Percentiles rank a stretch among this genome's conserved stretches.
These are phyloP conservation scores for Sebastes matsubarae DNA, from an alignment of 2,797 vertebrate genomes.

Conservation along the genomic window DNA sequence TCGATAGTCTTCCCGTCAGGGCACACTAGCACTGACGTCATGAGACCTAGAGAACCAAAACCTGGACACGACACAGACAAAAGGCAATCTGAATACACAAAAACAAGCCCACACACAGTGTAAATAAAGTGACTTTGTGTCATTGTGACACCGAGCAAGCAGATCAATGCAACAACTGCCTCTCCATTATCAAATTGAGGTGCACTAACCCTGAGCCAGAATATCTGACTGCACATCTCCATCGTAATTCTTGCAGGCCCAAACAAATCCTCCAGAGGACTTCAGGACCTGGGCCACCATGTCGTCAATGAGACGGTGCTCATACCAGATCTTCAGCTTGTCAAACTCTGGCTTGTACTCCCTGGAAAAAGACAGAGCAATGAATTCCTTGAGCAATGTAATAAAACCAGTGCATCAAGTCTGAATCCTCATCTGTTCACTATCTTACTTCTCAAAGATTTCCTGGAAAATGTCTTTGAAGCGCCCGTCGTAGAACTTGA, in stretches of 20 bases:
- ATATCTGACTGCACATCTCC: constrained; percentile 98
- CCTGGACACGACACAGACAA: constrained; percentile 75
- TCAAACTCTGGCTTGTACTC: constrained; percentile 93
- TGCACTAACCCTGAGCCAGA: constrained; percentile 90
- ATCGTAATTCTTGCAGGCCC: constrained; percentile 98
- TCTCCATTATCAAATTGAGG: not conserved
- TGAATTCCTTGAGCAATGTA: not conserved
- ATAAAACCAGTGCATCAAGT: not conserved
- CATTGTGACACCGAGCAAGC: too few species aligned
- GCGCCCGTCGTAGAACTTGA: constrained; percentile 94
- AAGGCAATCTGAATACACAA: not conserved
- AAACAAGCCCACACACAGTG: not conserved
- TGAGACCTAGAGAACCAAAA: constrained; percentile 95
- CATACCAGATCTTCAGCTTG: constrained; percentile 97
- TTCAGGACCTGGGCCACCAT: constrained; percentile 98
- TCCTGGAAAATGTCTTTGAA: constrained; percentile 99
- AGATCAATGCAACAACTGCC: not conserved
- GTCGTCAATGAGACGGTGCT: constrained; percentile 97
- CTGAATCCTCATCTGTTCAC: not conserved
- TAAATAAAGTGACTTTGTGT: not conserved
- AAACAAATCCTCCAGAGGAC: constrained; percentile 93
- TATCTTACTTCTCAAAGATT: constrained; percentile 89
- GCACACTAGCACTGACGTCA: constrained; percentile 95
- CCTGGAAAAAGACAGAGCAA: constrained; percentile 69
- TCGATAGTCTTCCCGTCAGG: constrained; percentile 97